phyloP scores from a whole-genome alignment of 2,888 invertebrate genomes.

The Mycogona germanica region DNA sequence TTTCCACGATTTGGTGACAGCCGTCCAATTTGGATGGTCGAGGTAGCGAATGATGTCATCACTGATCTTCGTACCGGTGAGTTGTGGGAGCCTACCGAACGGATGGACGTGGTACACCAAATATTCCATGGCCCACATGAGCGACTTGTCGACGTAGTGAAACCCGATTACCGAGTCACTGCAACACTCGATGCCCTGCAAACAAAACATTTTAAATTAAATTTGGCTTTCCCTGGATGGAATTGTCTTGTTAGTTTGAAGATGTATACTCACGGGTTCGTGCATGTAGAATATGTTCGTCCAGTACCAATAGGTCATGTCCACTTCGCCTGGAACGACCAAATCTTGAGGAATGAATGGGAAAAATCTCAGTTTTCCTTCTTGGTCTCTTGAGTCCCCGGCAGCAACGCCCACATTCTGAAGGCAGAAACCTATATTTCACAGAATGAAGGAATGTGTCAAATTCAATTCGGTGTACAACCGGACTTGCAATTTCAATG shows the following conservation, averaged over 20 bases:
- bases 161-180: slow-evolving; percentile 89
- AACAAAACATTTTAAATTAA: no score
- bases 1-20: no score
- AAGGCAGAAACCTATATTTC: slow-evolving; percentile 54
- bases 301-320: slow-evolving; percentile 15
- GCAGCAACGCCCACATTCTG: slow-evolving; percentile 72
- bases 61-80: slow-evolving; percentile 6
- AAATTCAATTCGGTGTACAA: no score
- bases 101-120: slow-evolving; percentile 13
- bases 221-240: no score
- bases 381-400: slow-evolving; percentile 72
- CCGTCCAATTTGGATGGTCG: no score
- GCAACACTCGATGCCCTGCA: slow-evolving; percentile 70
- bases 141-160: slow-evolving; percentile 55
- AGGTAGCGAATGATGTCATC: slow-evolving; percentile 3
- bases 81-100: slow-evolving; percentile 7
- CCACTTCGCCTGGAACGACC: slow-evolving; percentile 34
- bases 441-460: no score
- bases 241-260: no score
- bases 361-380: slow-evolving; percentile 78
- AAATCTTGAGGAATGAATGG: slow-evolving; percentile 90
- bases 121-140: slow-evolving; percentile 10
- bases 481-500: neutral
- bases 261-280: slow-evolving; percentile 11
- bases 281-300: slow-evolving; percentile 14